Evolutionary conservation across 2,888 invertebrate species (phyloP), one percentile per base, ranked within the genome.

Genomic region (Exephanes ischioxanthus): DNA sequence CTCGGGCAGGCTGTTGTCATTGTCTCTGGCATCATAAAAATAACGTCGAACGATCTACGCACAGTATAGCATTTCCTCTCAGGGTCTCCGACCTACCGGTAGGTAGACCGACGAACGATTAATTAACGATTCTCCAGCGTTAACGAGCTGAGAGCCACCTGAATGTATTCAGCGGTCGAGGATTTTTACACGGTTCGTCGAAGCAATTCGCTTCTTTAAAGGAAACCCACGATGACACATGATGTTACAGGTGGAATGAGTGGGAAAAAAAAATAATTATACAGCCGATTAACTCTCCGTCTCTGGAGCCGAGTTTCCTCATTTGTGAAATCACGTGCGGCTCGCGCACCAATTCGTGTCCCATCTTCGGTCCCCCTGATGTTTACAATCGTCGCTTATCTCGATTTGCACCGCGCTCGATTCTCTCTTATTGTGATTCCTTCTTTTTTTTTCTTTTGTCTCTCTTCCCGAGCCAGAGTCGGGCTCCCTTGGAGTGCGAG

Each of bases 271-370:
- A 26, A 58, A 58, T 22, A 22, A 22, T 26, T 26, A 26, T 11
- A 58, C 58, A 58, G 58, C 3, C 14, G 58, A 22, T 11, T 58
- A 26, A 26, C 58, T 58, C 26, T 26, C 22, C 5, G 58, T 26
- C 22, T 58, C 19, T 9, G 55, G 7, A 14, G 22, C 16, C 9
- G 16, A 58, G 55, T 58, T 22, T 41, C 9, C 16, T 26, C 22
- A 45, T 58, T 14, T 41, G 16, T 45, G 73, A 45, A 30, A 72
- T 55, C 71, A 72, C 71, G 71, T 41, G 71, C 55, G 14, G 9
- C 33, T 6, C 26, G 26, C 73, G 58, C 2, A 41, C 14, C 3
- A 45, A 58, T 58, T 61, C 61, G 45, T 61, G 73, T 58, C 14
- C n/a, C 16, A 22, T 2, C 55, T 55, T 22, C 16, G 11, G 16